Percentiles rank a stretch among this genome's conserved stretches.
phyloP scores from a whole-genome alignment of 2,888 invertebrate species.

The Melitaea athalia region DNA sequence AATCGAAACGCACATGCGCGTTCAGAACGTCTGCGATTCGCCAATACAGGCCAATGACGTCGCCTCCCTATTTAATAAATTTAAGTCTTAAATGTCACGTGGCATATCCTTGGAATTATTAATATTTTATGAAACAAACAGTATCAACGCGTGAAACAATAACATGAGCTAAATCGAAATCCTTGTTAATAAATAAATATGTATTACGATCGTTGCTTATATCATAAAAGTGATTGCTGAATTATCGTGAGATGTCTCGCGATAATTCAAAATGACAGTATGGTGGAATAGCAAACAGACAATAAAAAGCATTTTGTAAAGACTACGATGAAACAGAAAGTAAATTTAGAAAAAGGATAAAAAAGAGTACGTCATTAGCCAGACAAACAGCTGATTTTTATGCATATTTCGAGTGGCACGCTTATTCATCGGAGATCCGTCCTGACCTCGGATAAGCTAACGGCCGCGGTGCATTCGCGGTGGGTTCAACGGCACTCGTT shows the following conservation, averaged over 20 bases:
- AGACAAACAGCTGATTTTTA: slow-evolving; percentile 51
- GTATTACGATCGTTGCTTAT: background rate
- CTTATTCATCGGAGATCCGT: slow-evolving; percentile 48
- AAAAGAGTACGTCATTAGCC: slow-evolving; percentile 12
- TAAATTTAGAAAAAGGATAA: slow-evolving; percentile 1
- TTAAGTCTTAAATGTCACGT: slow-evolving; percentile 7
- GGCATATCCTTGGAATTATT: background rate
- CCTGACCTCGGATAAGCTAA: slow-evolving; percentile 76
- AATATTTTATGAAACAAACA: background rate
- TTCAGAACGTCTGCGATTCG: slow-evolving; percentile 41
- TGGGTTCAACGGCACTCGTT: slow-evolving; percentile 70
- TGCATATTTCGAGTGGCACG: slow-evolving; percentile 50
- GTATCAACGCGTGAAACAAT: background rate
- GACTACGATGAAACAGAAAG: background rate
- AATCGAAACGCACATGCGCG: slow-evolving; percentile 65
- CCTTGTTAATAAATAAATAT: background rate
- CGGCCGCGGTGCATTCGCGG: slow-evolving; percentile 69
- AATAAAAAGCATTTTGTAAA: background rate
- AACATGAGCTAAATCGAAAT: background rate
- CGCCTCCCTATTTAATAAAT: slow-evolving; percentile 27
- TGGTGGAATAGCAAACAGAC: background rate
- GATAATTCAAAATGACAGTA: background rate
- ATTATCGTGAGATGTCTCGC: background rate
- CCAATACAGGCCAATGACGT: slow-evolving; percentile 21
- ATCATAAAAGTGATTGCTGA: background rate